Base-by-base conservation (phyloP, 1,140 invertebrate genomes). In the Halictus rubicundus region DNA sequence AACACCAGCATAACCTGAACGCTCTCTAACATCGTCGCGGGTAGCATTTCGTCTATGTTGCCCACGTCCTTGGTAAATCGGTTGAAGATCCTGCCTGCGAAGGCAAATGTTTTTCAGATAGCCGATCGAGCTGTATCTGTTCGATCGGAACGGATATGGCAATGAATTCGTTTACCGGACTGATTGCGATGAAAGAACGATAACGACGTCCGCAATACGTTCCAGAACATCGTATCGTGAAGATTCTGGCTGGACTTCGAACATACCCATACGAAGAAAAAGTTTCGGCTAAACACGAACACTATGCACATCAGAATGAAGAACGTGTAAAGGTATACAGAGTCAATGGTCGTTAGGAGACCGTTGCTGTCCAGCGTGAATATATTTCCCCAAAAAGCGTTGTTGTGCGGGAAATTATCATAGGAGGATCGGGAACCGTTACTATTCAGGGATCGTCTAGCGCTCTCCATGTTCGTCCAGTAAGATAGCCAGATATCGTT, bases 141-240 rank as follows among this genome's bases (percentile, higher is more conserved):
- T 46, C 42, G 10, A 46, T 46, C 42, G 12, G 42, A 2, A 12
- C n/a, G 10, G 14, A 46, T 7, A 46, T 9, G 19, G 42, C 9
- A 14, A 46, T 16, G 4, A 61, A 39, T 63, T 3, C 37, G 0
- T 12, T 88, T 87, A 94, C 94, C 98, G 78, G 95, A 95, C 8
- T 97, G 96, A 92, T 97, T 98, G 1, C 94, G 94, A 85, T 98
- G 96, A 88, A 98, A 98, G 92, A 98, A 98, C 14, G 94, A 90
- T 96, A 98, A 97, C 0, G 95, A 95, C 0, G 96, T 95, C 82
- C 95, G 93, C 7, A 98, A 87, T 84, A 98, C 94, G 80, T 95
- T 95, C 25, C 93, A 91, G 89, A 98, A 98, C 97, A 98, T 98
- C 0, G 92, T 93, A 89, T 97, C 96, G 89, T 99, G 98, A 9